Evolutionary conservation across 2,113 vertebrate species (phyloP).

Genomic region (Silurus glanis): DNA sequence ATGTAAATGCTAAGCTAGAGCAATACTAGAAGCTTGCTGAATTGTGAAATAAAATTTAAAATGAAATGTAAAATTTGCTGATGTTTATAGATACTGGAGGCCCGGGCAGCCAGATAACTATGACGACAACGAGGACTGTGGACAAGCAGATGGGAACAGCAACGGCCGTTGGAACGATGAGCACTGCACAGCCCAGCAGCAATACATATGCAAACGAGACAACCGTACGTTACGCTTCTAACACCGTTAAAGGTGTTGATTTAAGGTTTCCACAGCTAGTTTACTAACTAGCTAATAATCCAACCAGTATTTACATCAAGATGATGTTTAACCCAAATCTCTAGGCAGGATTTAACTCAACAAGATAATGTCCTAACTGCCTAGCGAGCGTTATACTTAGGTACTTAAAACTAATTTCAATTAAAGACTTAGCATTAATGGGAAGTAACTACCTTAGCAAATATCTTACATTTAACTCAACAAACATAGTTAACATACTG

Average conservation of each 20-base stretch:
- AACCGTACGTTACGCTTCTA: slow-evolving; percentile 57
- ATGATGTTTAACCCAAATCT: too few species aligned
- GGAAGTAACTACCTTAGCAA: too few species aligned
- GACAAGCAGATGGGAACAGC: slow-evolving; percentile 52
- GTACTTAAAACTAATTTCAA: too few species aligned
- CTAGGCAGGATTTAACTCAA: too few species aligned
- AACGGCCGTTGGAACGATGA: slow-evolving; percentile 73
- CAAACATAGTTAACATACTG: too few species aligned
- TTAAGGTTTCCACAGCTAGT: background rate
- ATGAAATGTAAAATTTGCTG: background rate
- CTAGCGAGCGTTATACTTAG: too few species aligned
- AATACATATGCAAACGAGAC: slow-evolving; percentile 71
- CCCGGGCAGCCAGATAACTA: slow-evolving; percentile 72
- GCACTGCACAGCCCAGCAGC: slow-evolving; percentile 55
- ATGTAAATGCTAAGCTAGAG: too few species aligned
- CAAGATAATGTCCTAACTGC: too few species aligned
- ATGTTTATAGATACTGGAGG: slow-evolving; percentile 64
- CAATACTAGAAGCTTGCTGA: background rate
- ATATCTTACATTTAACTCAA: too few species aligned
- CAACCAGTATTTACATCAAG: too few species aligned
- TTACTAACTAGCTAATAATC: too few species aligned
- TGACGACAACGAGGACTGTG: slow-evolving; percentile 58
- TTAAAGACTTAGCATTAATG: too few species aligned
- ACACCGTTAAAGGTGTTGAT: background rate
- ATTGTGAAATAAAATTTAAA: slow-evolving; percentile 1